Evolutionary conservation across 2,113 vertebrate genomes (phyloP).

Genomic region (Pampusana beccarii): DNA sequence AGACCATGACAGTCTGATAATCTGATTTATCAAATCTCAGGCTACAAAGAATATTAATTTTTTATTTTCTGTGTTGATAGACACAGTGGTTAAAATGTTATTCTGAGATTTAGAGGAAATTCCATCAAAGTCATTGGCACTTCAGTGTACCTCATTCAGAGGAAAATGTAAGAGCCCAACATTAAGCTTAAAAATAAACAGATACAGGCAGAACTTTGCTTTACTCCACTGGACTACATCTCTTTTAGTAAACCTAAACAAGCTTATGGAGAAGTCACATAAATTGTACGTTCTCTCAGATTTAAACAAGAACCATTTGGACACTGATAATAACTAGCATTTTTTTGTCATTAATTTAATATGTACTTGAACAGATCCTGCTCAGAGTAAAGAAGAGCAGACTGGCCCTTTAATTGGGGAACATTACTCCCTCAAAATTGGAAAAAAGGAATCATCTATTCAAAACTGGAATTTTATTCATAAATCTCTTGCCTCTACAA

Average conservation of each 20-base stretch:
- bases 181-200: background rate
- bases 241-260: background rate
- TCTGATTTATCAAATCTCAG: background rate
- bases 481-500: background rate
- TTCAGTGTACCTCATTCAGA: background rate
- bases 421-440: background rate
- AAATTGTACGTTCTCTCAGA: background rate
- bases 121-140: background rate
- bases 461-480: background rate
- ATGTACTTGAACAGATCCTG: background rate
- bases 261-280: background rate
- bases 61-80: background rate
- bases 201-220: background rate
- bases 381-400: background rate
- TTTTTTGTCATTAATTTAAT: background rate
- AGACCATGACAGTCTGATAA: background rate
- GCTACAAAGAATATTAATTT: background rate
- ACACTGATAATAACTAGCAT: background rate
- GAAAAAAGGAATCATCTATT: background rate
- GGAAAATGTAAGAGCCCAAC: background rate
- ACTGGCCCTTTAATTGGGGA: background rate
- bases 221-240: background rate
- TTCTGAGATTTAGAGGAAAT: background rate
- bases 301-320: background rate
- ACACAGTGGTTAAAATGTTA: background rate